phyloP scores from a whole-genome alignment of 2,888 invertebrate species.

The Deladenus siricidicola region DNA sequence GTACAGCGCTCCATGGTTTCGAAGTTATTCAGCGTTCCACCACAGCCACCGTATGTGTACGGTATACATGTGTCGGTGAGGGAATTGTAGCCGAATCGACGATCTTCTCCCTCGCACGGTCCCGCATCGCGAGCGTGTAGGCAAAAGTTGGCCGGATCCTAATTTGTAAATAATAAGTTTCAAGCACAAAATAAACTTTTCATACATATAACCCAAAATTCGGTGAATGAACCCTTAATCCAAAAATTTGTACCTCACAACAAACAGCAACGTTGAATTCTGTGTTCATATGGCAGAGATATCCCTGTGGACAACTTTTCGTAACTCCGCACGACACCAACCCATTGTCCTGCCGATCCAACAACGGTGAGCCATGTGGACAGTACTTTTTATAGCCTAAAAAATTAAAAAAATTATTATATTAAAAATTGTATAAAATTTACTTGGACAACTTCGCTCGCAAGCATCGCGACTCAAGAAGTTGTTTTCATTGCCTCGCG shows the following conservation, averaged over 20 bases:
- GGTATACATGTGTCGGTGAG: slow-evolving; percentile 42
- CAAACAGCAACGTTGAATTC: slow-evolving; percentile 47
- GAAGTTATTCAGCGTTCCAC: slow-evolving; percentile 50
- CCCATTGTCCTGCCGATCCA: slow-evolving; percentile 28
- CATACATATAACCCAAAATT: neutral
- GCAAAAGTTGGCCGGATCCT: slow-evolving; percentile 51
- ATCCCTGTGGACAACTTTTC: slow-evolving; percentile 44
- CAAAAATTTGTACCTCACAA: slow-evolving; percentile 47
- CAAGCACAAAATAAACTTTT: neutral
- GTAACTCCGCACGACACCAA: slow-evolving; percentile 46
- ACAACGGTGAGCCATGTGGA: slow-evolving; percentile 49
- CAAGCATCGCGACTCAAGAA: slow-evolving; percentile 42
- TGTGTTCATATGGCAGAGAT: slow-evolving; percentile 48
- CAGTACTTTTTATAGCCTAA: slow-evolving; percentile 28
- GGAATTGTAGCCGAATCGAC: slow-evolving; percentile 48
- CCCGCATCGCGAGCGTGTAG: slow-evolving; percentile 45
- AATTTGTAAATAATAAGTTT: slow-evolving; percentile 8
- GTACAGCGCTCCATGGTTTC: slow-evolving; percentile 47
- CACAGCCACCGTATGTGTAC: slow-evolving; percentile 50
- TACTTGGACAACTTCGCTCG: slow-evolving; percentile 19
- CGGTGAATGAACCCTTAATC: neutral
- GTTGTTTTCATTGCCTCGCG: slow-evolving; percentile 50
- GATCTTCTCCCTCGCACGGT: slow-evolving; percentile 37
- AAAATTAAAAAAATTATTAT: neutral
- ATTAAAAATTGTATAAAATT: neutral